Base-by-base conservation (phyloP, 2,888 invertebrate species). In the Leucophenga montana region DNA sequence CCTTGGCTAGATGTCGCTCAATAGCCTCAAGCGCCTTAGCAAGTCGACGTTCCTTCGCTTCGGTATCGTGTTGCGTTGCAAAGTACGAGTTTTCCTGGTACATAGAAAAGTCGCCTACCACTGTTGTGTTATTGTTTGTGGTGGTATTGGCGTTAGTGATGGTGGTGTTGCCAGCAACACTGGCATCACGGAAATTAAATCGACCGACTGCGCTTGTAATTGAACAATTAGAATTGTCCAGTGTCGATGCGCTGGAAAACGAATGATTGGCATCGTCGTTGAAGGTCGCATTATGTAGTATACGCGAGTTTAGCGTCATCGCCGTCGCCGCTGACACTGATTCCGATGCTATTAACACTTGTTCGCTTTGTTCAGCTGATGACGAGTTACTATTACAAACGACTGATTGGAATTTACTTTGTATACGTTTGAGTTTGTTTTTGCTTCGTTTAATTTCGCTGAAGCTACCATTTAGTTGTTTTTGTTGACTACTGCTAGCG, bases 81-180 rank as follows among this genome's bases (percentile, higher is more conserved):
- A 89, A 89, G 71, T 87, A 89, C 3, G 89, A 88, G 69, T 89
- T 89, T 71, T 89, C 89, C 67, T 89, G 89, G 70, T 86, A 89
- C 13, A 88, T 88, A 22, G 87, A 87, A 67, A 88, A 86, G 62
- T 89, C 89, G 44, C 86, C 84, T 14, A 85, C 79, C 39, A 83
- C 73, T 20, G 68, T 68, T 27, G 74, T 78, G 69, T 70, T 76
- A 61, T 72, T 74, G 50, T 70, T 67, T 14, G 46, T 71, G 48
- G 66, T 69, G 3, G 71, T 72, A 2, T 76, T 75, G n/a, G 73
- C 82, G 14, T 76, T 82, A 9, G 74, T 79, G 61, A 74, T 74
- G 54, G 79, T 75, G 68, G 72, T 70, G 54, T 69, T 39, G 70
- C 72, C 56, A 14, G 70, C 54, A 16, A 69, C 64, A 31, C 76